Evolutionary conservation across 2,888 invertebrate species (phyloP).

Genomic region (Cataglyphis altisquamis): DNA sequence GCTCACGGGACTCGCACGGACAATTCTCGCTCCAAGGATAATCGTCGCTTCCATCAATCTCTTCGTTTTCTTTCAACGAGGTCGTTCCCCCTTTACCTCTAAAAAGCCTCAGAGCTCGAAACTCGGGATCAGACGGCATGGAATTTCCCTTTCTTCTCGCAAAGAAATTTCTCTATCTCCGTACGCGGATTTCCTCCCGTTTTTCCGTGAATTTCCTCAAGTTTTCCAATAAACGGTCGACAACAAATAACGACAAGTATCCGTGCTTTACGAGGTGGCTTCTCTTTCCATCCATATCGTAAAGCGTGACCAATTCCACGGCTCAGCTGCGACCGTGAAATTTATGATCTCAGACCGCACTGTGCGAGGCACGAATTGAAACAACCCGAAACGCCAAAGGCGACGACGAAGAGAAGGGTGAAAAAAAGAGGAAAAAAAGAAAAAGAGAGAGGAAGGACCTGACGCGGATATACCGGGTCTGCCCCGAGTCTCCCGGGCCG

Average conservation of each 20-base stretch:
- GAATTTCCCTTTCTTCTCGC: background rate
- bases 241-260: background rate
- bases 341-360: slow-evolving; percentile 70
- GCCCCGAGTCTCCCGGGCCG: background rate
- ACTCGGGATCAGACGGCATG: background rate
- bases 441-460: background rate
- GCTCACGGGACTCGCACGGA: background rate
- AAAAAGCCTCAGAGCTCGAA: background rate
- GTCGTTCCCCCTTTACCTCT: background rate
- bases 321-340: slow-evolving; percentile 65
- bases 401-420: background rate
- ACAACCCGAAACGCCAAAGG: background rate
- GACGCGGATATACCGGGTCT: background rate
- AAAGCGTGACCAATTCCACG: slow-evolving; percentile 56
- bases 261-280: background rate
- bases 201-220: background rate
- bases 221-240: background rate
- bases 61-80: background rate
- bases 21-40: background rate
- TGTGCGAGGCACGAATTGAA: slow-evolving; percentile 11
- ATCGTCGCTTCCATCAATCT: background rate
- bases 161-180: background rate
- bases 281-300: slow-evolving; percentile 37
- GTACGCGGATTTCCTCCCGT: background rate
- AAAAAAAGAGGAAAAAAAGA: background rate